Percentiles rank a stretch among this genome's conserved stretches.
These are phyloP conservation scores for Ectropis grisescens DNA, from an alignment of 1,140 invertebrate species.

Conservation along the genomic window DNA sequence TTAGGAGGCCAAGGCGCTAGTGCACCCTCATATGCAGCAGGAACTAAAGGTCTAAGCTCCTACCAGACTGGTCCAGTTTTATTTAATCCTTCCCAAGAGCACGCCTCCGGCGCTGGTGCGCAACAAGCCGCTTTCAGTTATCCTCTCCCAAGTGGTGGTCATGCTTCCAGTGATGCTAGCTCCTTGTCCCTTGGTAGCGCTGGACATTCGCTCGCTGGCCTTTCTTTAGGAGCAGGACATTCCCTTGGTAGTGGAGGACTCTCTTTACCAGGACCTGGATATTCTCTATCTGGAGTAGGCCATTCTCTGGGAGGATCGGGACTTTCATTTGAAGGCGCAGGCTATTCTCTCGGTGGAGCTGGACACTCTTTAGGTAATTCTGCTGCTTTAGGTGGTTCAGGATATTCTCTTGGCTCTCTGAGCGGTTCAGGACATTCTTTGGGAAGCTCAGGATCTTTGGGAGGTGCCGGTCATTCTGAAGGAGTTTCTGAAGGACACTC, in stretches of 20 bases:
- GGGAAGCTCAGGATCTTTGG: conserved; percentile 20
- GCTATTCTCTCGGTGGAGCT: conserved; percentile 18
- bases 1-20: conserved; percentile 20
- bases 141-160: conserved; percentile 28
- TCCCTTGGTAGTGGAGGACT: conserved; percentile 9
- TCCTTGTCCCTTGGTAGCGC: conserved; percentile 22
- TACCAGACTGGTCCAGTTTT: conserved; percentile 51
- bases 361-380: conserved; percentile 16
- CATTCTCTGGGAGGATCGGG: conserved; percentile 21
- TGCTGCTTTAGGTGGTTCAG: conserved; percentile 19
- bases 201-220: conserved; percentile 12
- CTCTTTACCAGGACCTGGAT: conserved; percentile 19
- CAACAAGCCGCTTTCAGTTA: conserved; percentile 24
- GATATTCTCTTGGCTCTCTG: conserved; percentile 17
- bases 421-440: conserved; percentile 14
- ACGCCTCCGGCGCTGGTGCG: background rate
- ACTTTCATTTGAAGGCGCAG: conserved; percentile 2
- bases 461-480: conserved; percentile 22
- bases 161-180: conserved; percentile 23
- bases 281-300: conserved; percentile 11
- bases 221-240: conserved; percentile 10
- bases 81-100: conserved; percentile 35
- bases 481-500: conserved; percentile 6
- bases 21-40: conserved; percentile 41
- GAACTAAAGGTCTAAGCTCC: conserved; percentile 46